phyloP scores from a whole-genome alignment of 1,140 invertebrate species.

The Venturia canescens region DNA sequence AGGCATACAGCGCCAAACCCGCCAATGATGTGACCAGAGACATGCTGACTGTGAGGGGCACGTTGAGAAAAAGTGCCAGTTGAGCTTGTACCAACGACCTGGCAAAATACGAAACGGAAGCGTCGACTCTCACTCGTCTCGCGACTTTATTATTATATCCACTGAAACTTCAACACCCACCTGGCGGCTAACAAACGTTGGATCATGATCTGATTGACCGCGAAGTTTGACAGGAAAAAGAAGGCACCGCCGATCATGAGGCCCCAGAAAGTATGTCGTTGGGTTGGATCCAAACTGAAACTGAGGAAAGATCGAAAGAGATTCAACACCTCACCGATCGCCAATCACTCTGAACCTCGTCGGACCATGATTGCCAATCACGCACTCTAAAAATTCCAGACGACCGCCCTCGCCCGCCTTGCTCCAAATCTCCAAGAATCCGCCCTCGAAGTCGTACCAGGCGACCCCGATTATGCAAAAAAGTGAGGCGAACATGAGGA shows the following conservation, averaged over 20 bases:
- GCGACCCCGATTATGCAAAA: constrained; percentile 72
- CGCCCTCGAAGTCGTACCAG: constrained; percentile 83
- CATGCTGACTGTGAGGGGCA: constrained; percentile 82
- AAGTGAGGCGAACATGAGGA: constrained; percentile 84
- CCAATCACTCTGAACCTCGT: constrained; percentile 16
- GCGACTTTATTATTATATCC: neutral
- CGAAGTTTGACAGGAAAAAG: constrained; percentile 87
- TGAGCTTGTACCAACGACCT: constrained; percentile 82
- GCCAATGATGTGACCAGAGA: constrained; percentile 83
- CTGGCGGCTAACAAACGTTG: constrained; percentile 72
- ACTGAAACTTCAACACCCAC: constrained; percentile 58
- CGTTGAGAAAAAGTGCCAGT: constrained; percentile 80
- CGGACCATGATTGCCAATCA: neutral
- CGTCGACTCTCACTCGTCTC: neutral
- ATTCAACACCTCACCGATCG: too few species aligned
- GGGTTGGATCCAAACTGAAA: constrained; percentile 82
- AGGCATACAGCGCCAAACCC: constrained; percentile 86
- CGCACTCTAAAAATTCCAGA: constrained; percentile 67
- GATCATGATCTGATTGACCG: constrained; percentile 85
- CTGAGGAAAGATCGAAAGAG: constrained; percentile 60
- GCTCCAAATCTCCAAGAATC: constrained; percentile 80
- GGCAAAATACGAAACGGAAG: constrained; percentile 68
- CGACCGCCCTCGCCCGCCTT: constrained; percentile 79
- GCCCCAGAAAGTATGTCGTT: constrained; percentile 86
- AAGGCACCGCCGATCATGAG: constrained; percentile 85